Evolutionary conservation across 2,113 vertebrate genomes (phyloP).

Genomic region (Haemorhous mexicanus): DNA sequence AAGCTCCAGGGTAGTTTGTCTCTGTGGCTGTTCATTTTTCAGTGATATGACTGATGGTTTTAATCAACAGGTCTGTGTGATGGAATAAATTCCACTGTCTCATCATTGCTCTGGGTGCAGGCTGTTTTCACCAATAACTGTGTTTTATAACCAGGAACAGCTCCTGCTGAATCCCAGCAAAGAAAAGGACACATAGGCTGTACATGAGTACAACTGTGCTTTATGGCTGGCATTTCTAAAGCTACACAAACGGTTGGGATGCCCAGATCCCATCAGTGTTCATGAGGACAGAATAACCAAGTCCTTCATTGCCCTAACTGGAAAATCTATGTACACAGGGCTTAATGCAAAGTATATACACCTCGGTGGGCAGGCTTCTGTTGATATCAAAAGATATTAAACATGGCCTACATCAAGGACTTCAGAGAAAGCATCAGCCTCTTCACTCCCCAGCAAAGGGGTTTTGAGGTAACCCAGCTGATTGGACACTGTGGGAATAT

Average conservation of each 20-base stretch:
- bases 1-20: constrained; percentile 25
- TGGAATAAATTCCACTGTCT: constrained; percentile 32
- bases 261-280: background rate
- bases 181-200: background rate
- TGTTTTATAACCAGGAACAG: background rate
- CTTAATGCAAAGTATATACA: background rate
- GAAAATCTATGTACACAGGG: background rate
- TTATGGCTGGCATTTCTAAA: background rate
- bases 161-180: background rate
- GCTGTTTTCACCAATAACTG: background rate
- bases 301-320: background rate
- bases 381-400: background rate
- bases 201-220: background rate
- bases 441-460: background rate
- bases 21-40: constrained; percentile 38
- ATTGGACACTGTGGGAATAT: background rate
- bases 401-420: background rate
- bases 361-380: background rate
- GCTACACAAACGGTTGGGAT: background rate
- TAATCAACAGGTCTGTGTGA: constrained; percentile 25
- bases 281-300: background rate
- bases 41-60: constrained; percentile 21
- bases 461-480: background rate
- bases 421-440: background rate
- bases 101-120: background rate